Conservation (phyloP, 2,888 invertebrate species). For the Omphaloscelis lunosa region DNA sequence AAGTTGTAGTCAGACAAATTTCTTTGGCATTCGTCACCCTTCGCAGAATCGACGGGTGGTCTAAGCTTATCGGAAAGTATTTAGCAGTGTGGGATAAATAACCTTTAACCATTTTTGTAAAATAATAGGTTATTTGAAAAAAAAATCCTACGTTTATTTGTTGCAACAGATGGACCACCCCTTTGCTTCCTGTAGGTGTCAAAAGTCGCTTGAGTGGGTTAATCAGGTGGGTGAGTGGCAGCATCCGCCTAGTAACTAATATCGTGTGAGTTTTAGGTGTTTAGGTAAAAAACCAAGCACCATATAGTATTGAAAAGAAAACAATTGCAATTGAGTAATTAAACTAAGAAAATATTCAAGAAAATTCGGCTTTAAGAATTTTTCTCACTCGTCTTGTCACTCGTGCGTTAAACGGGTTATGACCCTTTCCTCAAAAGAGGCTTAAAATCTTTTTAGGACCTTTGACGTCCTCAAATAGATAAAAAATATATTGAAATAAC, state of each 20-base stretch:
- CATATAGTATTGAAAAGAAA: not conserved
- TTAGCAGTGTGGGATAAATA: conserved; percentile 37
- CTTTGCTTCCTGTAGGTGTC: conserved; percentile 33
- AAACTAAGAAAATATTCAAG: not conserved
- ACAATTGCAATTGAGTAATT: not conserved
- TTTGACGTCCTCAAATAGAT: not conserved
- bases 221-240: conserved; percentile 35
- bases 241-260: conserved; percentile 31
- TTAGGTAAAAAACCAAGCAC: not conserved
- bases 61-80: conserved; percentile 43
- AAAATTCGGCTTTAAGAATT: not conserved
- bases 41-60: conserved; percentile 57
- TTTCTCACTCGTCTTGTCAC: conserved; percentile 9
- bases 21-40: conserved; percentile 60
- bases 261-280: conserved; percentile 21
- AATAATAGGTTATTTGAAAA: conserved; percentile 26
- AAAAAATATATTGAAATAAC: no score
- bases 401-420: conserved; percentile 3
- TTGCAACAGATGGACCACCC: conserved; percentile 32
- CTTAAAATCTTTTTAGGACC: not conserved
- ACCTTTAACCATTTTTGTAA: conserved; percentile 8
- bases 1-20: conserved; percentile 19
- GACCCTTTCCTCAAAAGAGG: not conserved
- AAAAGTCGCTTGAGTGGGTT: conserved; percentile 8
- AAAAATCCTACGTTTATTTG: not conserved